Conservation (phyloP, 30 jellyfish, hydroid and myxozoan genomes). For the Aurelia aurita region DNA sequence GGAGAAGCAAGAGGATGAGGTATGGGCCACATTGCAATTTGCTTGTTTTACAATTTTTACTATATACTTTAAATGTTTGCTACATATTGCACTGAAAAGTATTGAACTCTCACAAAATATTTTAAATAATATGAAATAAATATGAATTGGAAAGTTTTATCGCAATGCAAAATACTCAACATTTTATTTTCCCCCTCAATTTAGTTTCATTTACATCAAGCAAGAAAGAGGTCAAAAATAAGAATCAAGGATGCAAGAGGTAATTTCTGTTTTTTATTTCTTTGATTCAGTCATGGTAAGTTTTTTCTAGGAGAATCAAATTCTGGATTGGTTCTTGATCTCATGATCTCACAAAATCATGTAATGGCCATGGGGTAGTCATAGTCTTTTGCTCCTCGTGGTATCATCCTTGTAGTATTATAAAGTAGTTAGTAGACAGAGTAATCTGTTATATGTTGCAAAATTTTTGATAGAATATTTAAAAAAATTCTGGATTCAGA, state of each 20-base stretch:
- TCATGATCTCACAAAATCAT: too few species aligned
- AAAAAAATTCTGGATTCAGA: too few species aligned
- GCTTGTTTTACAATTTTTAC: not conserved
- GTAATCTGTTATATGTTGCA: too few species aligned
- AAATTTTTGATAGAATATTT: too few species aligned
- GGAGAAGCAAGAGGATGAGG: conserved; percentile 95
- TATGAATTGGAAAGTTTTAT: too few species aligned
- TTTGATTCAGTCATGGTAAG: too few species aligned
- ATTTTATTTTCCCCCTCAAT: not conserved
- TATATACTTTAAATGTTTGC: not conserved
- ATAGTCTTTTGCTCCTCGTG: not conserved
- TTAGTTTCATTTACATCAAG: conserved; percentile 86
- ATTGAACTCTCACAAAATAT: too few species aligned
- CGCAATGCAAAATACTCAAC: not conserved
- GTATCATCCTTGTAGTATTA: too few species aligned
- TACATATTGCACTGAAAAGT: not conserved
- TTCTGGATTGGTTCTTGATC: too few species aligned
- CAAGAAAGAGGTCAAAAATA: conserved; percentile 89
- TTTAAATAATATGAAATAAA: too few species aligned
- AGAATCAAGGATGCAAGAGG: conserved; percentile 97
- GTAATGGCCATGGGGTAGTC: not conserved
- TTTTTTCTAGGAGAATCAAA: too few species aligned
- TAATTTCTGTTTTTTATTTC: not conserved
- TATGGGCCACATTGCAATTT: not conserved
- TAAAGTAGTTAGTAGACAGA: too few species aligned